Percentiles rank a stretch among this genome's conserved stretches.
phyloP scores from a whole-genome alignment of 2,113 vertebrate species.

The Capreolus pygargus region DNA sequence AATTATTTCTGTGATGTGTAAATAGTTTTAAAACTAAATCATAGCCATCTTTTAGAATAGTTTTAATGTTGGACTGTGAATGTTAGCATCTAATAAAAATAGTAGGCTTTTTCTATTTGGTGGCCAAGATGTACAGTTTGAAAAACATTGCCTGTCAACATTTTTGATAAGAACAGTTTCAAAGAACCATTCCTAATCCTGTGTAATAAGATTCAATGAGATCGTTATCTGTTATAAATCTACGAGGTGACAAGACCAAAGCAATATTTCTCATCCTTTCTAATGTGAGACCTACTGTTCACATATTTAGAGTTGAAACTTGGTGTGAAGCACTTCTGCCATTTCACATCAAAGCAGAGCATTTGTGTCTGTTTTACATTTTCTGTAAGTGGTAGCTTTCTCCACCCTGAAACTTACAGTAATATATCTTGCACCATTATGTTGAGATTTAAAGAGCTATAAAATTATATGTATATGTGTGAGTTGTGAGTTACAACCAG shows the following conservation, averaged over 20 bases:
- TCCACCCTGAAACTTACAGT: not conserved
- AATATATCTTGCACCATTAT: not conserved
- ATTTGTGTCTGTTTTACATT: not conserved
- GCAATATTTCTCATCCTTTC: not conserved
- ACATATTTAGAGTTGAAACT: not conserved
- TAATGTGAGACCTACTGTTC: not conserved
- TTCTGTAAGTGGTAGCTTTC: not conserved
- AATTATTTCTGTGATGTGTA: not conserved
- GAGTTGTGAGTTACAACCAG: not conserved
- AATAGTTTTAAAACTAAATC: constrained; percentile 5
- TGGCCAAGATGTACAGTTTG: not conserved
- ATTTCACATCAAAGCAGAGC: not conserved
- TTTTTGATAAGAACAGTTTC: not conserved
- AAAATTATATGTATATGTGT: not conserved
- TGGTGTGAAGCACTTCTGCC: not conserved
- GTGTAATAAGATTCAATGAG: not conserved
- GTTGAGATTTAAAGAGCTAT: not conserved
- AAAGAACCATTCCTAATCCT: not conserved
- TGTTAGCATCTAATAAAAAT: not conserved
- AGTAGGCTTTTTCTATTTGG: not conserved
- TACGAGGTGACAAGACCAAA: not conserved
- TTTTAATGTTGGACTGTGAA: not conserved
- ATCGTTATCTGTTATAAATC: not conserved
- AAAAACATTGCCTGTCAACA: not conserved
- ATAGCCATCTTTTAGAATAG: not conserved